These are phyloP conservation scores for Tetanocera ferruginea DNA, from an alignment of 2,888 invertebrate species.

Conservation along the genomic window DNA sequence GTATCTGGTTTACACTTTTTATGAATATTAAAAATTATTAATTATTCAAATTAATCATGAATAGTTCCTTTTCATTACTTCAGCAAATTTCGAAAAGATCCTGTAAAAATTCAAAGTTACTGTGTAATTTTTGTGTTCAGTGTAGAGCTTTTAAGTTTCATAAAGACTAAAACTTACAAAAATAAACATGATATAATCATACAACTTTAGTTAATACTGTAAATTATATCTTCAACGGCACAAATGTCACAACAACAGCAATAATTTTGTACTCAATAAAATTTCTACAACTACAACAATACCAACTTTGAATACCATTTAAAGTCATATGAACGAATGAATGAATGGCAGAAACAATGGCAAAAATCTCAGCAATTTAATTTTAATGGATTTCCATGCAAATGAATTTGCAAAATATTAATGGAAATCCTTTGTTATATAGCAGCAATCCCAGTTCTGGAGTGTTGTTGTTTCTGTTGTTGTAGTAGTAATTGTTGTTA, in stretches of 20 bases:
- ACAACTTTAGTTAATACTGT: no score
- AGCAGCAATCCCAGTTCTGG: neutral
- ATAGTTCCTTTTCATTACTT: no score
- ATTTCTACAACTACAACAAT: neutral
- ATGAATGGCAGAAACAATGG: constrained; percentile 6
- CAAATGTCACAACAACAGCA: neutral
- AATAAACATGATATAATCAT: no score
- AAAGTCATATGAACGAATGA: neutral
- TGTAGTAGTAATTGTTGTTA: constrained; percentile 14
- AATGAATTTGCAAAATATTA: constrained; percentile 24
- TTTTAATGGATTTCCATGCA: constrained; percentile 33
- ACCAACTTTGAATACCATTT: constrained; percentile 18
- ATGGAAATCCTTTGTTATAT: constrained; percentile 12
- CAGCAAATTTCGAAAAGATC: no score
- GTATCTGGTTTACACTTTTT: no score
- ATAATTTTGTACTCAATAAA: constrained; percentile 13
- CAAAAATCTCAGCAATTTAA: constrained; percentile 28
- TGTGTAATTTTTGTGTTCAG: no score
- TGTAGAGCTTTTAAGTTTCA: no score
- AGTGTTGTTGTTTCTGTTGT: constrained; percentile 10
- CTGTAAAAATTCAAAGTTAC: no score
- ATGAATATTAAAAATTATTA: no score
- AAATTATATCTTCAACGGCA: no score
- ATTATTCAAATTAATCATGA: no score
- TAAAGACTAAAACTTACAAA: no score